phyloP scores from a whole-genome alignment of 2,888 invertebrate species.

The Atethmia centrago region DNA sequence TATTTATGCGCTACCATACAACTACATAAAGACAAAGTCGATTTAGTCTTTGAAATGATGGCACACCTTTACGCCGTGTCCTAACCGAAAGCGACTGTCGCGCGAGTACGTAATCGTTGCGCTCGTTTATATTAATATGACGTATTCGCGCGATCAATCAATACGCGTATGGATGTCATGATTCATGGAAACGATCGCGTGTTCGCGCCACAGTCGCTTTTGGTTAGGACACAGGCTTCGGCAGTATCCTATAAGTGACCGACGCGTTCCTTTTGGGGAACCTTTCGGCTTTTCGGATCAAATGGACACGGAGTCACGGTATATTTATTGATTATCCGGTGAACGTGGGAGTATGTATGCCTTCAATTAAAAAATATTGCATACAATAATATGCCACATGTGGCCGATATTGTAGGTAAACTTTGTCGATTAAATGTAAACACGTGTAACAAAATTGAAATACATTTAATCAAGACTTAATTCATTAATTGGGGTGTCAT shows the following conservation, averaged over 20 bases:
- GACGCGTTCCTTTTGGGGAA: not conserved
- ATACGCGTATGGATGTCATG: not conserved
- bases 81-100: not conserved
- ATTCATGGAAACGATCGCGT: not conserved
- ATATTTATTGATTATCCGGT: not conserved
- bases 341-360: not conserved
- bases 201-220: not conserved
- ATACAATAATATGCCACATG: slow-evolving; percentile 6
- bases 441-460: not conserved
- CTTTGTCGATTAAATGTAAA: slow-evolving; percentile 4
- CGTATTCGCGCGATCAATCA: not conserved
- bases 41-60: slow-evolving; percentile 64
- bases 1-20: slow-evolving; percentile 53
- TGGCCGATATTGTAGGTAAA: slow-evolving; percentile 15
- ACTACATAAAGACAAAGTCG: slow-evolving; percentile 48
- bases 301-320: slow-evolving; percentile 3
- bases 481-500: slow-evolving; percentile 3
- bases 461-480: slow-evolving; percentile 1
- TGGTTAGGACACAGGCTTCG: not conserved
- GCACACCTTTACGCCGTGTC: slow-evolving; percentile 47
- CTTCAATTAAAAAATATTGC: slow-evolving; percentile 4
- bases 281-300: not conserved
- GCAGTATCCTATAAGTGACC: not conserved
- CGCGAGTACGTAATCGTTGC: not conserved
- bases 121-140: not conserved